Evolutionary conservation across 2,797 vertebrate species (phyloP).

Genomic region (Gobio occitaniae): DNA sequence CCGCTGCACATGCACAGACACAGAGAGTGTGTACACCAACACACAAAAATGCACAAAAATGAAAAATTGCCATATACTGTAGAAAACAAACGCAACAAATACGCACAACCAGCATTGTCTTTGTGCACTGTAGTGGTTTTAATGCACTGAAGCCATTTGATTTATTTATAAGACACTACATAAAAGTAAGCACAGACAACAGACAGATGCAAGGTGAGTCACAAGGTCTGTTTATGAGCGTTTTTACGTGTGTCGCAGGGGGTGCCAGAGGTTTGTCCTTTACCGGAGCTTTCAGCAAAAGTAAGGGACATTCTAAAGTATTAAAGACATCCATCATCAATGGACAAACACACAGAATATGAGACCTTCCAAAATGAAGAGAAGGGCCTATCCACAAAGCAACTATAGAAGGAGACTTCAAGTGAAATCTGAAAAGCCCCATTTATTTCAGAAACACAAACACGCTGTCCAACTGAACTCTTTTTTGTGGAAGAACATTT

Average conservation of each 20-base stretch:
- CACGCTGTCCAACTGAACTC: not conserved
- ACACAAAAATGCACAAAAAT: not conserved
- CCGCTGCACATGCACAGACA: not conserved
- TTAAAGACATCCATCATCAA: slow-evolving; percentile 37
- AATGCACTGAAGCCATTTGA: not conserved
- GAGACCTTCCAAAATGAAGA: not conserved
- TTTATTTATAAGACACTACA: not conserved
- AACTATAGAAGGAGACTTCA: not conserved
- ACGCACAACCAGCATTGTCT: slow-evolving; percentile 1
- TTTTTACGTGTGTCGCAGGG: not conserved
- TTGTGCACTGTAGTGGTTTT: not conserved
- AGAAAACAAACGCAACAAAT: not conserved
- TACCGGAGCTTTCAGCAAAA: not conserved
- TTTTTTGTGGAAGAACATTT: not conserved
- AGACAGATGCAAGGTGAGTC: slow-evolving; percentile 11
- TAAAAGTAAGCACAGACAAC: not conserved
- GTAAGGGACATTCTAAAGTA: slow-evolving; percentile 25
- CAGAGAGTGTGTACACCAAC: not conserved
- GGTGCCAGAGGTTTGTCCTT: not conserved
- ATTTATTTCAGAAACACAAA: slow-evolving; percentile 1
- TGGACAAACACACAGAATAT: not conserved
- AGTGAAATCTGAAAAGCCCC: not conserved
- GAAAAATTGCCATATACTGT: not conserved
- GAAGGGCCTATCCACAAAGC: not conserved
- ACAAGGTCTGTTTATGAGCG: not conserved